These are phyloP conservation scores for Tokudaia tokunoshimensis DNA, from an alignment of 2,797 vertebrate genomes.

Conservation along the genomic window DNA sequence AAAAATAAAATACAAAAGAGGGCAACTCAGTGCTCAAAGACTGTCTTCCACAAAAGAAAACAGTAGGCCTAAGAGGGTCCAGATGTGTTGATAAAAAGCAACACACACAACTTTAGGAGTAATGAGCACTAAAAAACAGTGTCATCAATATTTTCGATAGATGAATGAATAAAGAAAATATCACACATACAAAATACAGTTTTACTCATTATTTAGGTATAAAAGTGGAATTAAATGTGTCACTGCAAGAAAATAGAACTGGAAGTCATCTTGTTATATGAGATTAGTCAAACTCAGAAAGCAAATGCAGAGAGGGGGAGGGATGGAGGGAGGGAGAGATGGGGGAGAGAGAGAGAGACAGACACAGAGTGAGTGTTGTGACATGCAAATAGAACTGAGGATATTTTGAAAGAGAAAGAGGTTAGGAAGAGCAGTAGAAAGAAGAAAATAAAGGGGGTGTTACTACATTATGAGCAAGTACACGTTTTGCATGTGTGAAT, in stretches of 20 bases:
- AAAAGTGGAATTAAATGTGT: neutral
- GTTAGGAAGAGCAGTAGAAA: neutral
- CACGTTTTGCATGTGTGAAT: neutral
- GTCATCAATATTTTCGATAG: neutral
- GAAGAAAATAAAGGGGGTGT: neutral
- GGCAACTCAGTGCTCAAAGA: neutral
- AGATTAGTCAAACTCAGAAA: neutral
- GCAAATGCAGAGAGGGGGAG: neutral
- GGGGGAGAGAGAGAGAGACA: too few species aligned
- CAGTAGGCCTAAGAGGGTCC: neutral
- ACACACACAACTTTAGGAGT: neutral
- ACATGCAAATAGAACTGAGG: neutral
- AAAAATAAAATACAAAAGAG: neutral
- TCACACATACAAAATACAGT: neutral
- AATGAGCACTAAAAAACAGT: neutral
- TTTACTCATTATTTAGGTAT: neutral
- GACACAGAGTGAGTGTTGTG: neutral
- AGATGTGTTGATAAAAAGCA: neutral
- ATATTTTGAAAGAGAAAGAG: neutral
- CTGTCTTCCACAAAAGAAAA: conserved; percentile 23
- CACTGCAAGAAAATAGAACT: neutral
- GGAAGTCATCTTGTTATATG: neutral
- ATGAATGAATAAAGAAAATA: neutral
- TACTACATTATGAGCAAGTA: neutral
- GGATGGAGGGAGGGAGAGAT: too few species aligned